Evolutionary conservation across 2,888 invertebrate genomes (phyloP).

Genomic region (Piscicola geometra): DNA sequence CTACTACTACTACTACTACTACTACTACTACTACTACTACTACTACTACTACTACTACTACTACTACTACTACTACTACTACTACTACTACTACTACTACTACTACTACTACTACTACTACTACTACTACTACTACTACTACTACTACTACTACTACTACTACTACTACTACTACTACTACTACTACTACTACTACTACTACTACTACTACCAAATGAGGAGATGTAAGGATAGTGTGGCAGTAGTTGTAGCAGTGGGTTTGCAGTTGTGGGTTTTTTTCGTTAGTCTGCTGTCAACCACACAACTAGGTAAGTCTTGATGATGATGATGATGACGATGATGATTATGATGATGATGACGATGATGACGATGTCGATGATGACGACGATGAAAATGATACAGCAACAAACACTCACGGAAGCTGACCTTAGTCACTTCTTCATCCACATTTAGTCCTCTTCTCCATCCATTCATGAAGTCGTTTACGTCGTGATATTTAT

Average conservation of each 20-base stretch:
- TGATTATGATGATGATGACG: conserved; percentile 3
- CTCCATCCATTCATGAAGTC: no score
- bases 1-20: conserved; percentile 30
- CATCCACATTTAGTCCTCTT: no score
- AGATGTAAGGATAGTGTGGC: background rate
- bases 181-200: conserved; percentile 35
- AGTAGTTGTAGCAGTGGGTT: background rate
- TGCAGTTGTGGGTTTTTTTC: background rate
- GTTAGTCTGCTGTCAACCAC: no score
- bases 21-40: conserved; percentile 25
- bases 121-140: conserved; percentile 34
- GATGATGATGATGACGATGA: conserved; percentile 13
- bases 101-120: conserved; percentile 31
- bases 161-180: conserved; percentile 35
- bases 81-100: conserved; percentile 15
- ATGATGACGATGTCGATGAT: conserved; percentile 5
- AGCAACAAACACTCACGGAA: no score
- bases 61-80: background rate
- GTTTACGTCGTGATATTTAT: no score
- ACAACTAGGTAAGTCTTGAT: no score
- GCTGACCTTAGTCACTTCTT: no score
- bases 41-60: background rate
- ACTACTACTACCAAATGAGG: conserved; percentile 21
- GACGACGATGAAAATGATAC: conserved; percentile 10
- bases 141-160: conserved; percentile 34